These are phyloP conservation scores for Parascotia fuliginaria DNA, from an alignment of 2,888 invertebrate species.

Conservation along the genomic window DNA sequence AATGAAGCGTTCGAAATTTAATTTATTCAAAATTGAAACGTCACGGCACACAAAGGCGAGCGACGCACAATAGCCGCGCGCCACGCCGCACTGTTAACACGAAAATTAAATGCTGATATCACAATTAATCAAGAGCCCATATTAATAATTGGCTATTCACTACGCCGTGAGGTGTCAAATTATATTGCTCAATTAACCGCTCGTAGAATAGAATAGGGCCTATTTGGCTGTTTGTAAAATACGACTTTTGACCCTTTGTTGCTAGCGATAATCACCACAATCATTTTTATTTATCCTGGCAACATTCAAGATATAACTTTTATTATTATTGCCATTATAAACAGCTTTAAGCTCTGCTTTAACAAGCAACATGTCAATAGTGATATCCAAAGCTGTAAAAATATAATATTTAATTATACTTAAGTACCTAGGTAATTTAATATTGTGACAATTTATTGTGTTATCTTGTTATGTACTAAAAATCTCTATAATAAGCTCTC, in stretches of 20 bases:
- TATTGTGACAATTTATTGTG: too few species aligned
- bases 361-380: too few species aligned
- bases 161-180: conserved; percentile 83
- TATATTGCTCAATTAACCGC: conserved; percentile 84
- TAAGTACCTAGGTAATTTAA: too few species aligned
- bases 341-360: too few species aligned
- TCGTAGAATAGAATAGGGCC: conserved; percentile 79
- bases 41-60: conserved; percentile 81
- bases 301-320: too few species aligned
- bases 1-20: conserved; percentile 85
- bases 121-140: conserved; percentile 85
- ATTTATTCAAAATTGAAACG: conserved; percentile 86
- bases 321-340: too few species aligned
- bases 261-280: conserved; percentile 2
- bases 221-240: conserved; percentile 72
- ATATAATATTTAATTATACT: too few species aligned
- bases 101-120: conserved; percentile 86
- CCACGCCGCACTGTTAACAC: conserved; percentile 78
- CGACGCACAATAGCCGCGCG: conserved; percentile 72
- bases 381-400: too few species aligned
- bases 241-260: conserved; percentile 43
- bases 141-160: conserved; percentile 86
- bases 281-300: conserved; percentile 1
- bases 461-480: too few species aligned
- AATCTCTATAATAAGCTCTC: too few species aligned